These are phyloP conservation scores for Ia io DNA, from an alignment of 2,113 vertebrate genomes.

Conservation along the genomic window DNA sequence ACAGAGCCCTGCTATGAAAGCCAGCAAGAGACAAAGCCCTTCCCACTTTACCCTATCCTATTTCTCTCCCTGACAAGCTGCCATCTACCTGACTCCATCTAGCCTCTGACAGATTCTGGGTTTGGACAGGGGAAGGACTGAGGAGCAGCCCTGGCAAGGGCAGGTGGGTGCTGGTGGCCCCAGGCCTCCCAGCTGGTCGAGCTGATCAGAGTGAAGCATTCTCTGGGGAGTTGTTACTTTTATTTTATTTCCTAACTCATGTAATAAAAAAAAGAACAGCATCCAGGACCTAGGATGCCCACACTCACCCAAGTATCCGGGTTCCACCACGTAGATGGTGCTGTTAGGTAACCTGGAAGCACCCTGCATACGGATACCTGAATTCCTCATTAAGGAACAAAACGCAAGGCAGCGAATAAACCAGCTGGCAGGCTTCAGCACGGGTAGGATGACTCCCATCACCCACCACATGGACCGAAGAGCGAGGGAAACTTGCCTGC, in stretches of 20 bases:
- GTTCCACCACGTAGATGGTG: constrained; percentile 93
- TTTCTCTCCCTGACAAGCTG: not conserved
- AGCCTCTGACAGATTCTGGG: not conserved
- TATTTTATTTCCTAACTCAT: not conserved
- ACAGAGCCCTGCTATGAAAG: not conserved
- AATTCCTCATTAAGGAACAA: constrained; percentile 80
- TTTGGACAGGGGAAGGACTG: not conserved
- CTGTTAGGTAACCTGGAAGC: constrained; percentile 94
- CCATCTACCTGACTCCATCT: not conserved
- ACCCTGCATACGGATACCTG: constrained; percentile 93
- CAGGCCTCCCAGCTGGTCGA: not conserved
- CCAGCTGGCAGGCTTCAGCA: not conserved
- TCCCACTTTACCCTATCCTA: not conserved
- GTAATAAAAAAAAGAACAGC: not conserved
- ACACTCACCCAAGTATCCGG: constrained; percentile 90
- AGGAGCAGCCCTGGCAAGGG: too few relatives aligned
- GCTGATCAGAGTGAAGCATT: not conserved
- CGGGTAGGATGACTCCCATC: rapidly evolving
- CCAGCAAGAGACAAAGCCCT: not conserved
- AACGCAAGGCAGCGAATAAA: rapidly evolving
- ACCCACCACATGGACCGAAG: rapidly evolving
- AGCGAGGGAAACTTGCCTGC: not conserved
- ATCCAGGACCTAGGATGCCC: not conserved
- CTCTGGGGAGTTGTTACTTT: not conserved
- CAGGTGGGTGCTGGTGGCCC: not conserved